A percentile compares a stretch with the other conserved stretches of the same genome.
phyloP scores from a whole-genome alignment of 2,888 invertebrate species.

The Epistrophe grossulariae region DNA sequence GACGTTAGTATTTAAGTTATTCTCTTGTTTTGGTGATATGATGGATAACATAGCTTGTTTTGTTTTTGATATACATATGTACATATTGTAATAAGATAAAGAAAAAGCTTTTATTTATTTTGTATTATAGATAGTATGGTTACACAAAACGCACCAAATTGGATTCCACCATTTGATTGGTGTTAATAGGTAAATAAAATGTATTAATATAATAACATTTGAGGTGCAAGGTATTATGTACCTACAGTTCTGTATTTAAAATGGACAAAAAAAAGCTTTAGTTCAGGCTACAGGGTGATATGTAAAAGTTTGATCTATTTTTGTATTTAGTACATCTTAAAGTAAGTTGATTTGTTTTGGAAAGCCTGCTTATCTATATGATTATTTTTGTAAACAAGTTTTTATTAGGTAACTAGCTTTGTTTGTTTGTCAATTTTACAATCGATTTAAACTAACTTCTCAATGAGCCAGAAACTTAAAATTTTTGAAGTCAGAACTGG shows the following conservation, averaged over 20 bases:
- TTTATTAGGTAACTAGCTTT: too few species aligned
- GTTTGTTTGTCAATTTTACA: too few species aligned
- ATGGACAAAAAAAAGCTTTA: background rate
- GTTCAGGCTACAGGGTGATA: background rate
- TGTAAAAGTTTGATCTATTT: background rate
- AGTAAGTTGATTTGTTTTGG: background rate
- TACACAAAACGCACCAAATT: too few species aligned
- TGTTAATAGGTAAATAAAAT: constrained; percentile 3
- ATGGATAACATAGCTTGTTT: constrained; percentile 26
- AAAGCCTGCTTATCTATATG: too few species aligned
- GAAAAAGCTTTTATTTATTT: background rate
- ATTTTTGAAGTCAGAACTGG: too few species aligned
- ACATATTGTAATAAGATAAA: background rate
- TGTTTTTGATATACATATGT: background rate
- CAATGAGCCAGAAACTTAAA: too few species aligned
- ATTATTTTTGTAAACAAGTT: too few species aligned
- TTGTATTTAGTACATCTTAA: background rate
- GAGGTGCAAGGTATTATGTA: background rate
- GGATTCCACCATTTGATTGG: too few species aligned
- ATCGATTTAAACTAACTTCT: too few species aligned
- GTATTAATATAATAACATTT: background rate
- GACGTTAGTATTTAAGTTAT: background rate
- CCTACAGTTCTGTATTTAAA: background rate
- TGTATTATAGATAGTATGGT: background rate
- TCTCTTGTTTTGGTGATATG: background rate